Conservation (phyloP, 2,888 invertebrate genomes). For the Lasioglossum oenotherae region DNA sequence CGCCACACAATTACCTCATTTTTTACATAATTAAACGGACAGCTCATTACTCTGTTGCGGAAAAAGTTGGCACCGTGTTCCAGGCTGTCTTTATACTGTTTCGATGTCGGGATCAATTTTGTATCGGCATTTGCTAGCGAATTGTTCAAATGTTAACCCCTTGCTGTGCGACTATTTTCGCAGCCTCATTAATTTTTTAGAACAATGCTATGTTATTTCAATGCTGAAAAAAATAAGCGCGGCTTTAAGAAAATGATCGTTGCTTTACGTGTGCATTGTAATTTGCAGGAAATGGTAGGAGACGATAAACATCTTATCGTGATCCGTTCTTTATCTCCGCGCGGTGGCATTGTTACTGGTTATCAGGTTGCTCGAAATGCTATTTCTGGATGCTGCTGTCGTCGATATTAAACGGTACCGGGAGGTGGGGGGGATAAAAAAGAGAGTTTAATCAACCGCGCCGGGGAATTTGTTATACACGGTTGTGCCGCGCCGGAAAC, state of each 20-base stretch:
- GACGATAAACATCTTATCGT: not conserved
- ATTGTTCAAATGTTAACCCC: not conserved
- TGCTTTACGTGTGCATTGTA: not conserved
- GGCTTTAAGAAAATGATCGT: not conserved
- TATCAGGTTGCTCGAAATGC: not conserved
- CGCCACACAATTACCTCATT: not conserved
- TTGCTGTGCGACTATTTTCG: too few species aligned
- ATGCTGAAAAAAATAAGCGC: not conserved
- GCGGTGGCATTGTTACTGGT: not conserved
- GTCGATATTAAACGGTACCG: not conserved
- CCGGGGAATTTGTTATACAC: not conserved
- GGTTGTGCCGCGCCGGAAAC: not conserved
- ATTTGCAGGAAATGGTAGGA: not conserved
- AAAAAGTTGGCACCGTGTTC: too few species aligned
- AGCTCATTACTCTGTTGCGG: not conserved
- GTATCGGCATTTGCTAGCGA: not conserved
- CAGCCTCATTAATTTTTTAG: not conserved
- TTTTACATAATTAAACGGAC: not conserved
- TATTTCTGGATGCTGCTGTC: not conserved
- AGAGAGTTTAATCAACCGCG: not conserved
- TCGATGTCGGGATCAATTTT: not conserved
- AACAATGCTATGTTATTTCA: not conserved
- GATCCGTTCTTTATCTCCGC: not conserved
- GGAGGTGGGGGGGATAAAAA: not conserved
- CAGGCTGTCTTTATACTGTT: not conserved